Percentiles rank a stretch among this genome's conserved stretches.
Evolutionary conservation across 2,888 invertebrate genomes (phyloP).

Genomic region (Nasonia oneida): DNA sequence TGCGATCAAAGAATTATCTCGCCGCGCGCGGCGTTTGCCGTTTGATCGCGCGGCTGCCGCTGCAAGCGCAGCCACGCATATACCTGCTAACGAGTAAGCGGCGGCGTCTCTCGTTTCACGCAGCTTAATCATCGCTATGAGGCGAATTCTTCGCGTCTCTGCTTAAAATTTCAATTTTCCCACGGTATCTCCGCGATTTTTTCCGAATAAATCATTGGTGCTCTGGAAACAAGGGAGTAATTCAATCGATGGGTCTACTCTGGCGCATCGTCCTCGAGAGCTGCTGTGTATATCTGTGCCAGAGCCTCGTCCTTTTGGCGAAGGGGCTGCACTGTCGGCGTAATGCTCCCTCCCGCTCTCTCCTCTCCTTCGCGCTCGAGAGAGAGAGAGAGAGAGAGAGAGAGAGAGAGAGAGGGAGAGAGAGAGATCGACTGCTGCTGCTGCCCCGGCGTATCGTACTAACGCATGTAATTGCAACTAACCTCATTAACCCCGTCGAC

Average conservation of each 20-base stretch:
- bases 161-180: neutral
- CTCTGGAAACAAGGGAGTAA: slow-evolving; percentile 17
- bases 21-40: slow-evolving; percentile 64
- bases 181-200: neutral
- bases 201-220: neutral
- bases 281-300: neutral
- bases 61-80: slow-evolving; percentile 69
- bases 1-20: slow-evolving; percentile 77
- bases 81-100: slow-evolving; percentile 30
- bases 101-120: slow-evolving; percentile 55
- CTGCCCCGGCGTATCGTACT: slow-evolving; percentile 66
- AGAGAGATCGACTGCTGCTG: slow-evolving; percentile 25
- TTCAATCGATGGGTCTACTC: slow-evolving; percentile 41
- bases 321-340: neutral
- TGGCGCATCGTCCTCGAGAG: neutral
- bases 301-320: neutral
- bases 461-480: slow-evolving; percentile 78
- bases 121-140: slow-evolving; percentile 44
- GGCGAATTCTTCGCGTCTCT: slow-evolving; percentile 13
- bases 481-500: slow-evolving; percentile 77
- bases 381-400: neutral
- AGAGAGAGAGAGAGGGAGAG: neutral
- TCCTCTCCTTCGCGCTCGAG: neutral
- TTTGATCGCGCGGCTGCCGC: slow-evolving; percentile 64
- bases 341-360: neutral